Evolutionary conservation across 2,113 vertebrate genomes (phyloP).

Genomic region (Lampris megalopsis): DNA sequence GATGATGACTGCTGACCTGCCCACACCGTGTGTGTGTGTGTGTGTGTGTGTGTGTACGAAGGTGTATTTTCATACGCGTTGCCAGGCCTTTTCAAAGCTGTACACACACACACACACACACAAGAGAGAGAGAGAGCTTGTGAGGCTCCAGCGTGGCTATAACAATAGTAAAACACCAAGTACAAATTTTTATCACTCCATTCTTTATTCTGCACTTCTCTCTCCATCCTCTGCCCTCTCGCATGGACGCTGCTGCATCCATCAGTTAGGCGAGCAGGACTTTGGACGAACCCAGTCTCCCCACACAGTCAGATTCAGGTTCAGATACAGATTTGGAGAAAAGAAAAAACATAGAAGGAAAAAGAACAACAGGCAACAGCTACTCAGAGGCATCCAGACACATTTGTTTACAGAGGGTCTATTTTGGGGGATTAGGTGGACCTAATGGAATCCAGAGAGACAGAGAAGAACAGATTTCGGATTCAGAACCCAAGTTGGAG

Average conservation of each 20-base stretch:
- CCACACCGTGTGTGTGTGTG: slow-evolving; percentile 38
- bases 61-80: slow-evolving; percentile 28
- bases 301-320: too few species aligned
- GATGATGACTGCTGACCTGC: slow-evolving; percentile 70
- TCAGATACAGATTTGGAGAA: slow-evolving; percentile 12
- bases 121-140: slow-evolving; percentile 58
- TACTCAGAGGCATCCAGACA: too few species aligned
- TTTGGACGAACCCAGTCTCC: too few species aligned
- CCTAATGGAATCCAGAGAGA: slow-evolving; percentile 23
- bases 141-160: slow-evolving; percentile 71
- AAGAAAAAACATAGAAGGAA: too few species aligned
- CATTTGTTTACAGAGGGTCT: too few species aligned
- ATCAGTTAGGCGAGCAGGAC: too few species aligned
- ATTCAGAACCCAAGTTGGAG: slow-evolving; percentile 19
- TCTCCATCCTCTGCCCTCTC: slow-evolving; percentile 26
- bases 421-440: too few species aligned
- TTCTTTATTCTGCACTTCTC: slow-evolving; percentile 42
- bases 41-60: slow-evolving; percentile 20
- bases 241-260: too few species aligned
- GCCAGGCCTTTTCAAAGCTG: slow-evolving; percentile 22
- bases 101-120: slow-evolving; percentile 16
- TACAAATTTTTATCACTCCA: slow-evolving; percentile 64
- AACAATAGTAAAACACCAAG: slow-evolving; percentile 74
- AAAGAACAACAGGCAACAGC: neutral
- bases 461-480: slow-evolving; percentile 18